phyloP scores from a whole-genome alignment of 2,113 vertebrate genomes.

The Triplophysa rosa region DNA sequence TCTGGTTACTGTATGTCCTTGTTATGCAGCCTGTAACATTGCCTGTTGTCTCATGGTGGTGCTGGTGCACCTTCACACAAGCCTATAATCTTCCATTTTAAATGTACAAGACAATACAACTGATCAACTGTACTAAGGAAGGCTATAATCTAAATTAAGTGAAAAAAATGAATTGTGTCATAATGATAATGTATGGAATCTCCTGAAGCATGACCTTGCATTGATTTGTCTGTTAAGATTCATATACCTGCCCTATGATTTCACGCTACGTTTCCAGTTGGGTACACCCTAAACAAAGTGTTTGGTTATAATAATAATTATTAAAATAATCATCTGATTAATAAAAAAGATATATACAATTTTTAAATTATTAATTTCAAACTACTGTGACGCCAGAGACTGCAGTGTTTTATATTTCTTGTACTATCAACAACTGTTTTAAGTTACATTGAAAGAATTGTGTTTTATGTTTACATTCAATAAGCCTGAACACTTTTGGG shows the following conservation, averaged over 20 bases:
- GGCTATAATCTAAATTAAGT: background rate
- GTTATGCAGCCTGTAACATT: background rate
- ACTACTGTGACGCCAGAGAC: too few relatives aligned
- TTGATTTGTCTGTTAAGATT: background rate
- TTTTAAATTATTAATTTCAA: too few relatives aligned
- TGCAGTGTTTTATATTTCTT: too few relatives aligned
- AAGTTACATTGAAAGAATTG: background rate
- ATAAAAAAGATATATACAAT: too few relatives aligned
- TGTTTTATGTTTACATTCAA: background rate
- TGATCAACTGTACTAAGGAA: background rate
- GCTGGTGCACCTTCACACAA: conserved; percentile 18
- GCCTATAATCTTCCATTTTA: background rate
- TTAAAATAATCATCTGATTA: too few relatives aligned
- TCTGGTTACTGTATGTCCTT: background rate
- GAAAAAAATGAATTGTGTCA: background rate
- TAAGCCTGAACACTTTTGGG: background rate
- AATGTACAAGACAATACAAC: background rate
- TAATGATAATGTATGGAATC: background rate
- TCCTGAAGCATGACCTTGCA: too few relatives aligned
- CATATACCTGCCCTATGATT: background rate
- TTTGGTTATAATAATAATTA: too few relatives aligned
- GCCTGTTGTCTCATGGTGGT: conserved; percentile 31
- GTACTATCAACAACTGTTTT: too few relatives aligned
- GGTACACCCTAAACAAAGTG: too few relatives aligned
- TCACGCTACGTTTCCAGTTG: background rate